phyloP scores from a whole-genome alignment of 2,113 vertebrate species.

The Nanger granti region DNA sequence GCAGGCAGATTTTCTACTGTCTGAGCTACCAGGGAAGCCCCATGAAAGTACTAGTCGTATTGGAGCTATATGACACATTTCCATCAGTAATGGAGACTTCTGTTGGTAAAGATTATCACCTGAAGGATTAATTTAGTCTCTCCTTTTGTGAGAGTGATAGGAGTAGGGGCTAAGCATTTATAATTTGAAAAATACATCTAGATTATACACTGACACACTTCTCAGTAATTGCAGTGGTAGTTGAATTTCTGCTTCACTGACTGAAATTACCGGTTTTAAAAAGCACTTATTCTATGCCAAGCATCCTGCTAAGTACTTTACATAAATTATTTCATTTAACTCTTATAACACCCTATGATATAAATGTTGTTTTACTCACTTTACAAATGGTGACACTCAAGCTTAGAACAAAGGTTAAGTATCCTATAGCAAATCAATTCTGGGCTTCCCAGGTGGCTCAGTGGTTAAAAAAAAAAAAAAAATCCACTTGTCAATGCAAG shows the following conservation, averaged over 20 bases:
- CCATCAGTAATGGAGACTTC: not conserved
- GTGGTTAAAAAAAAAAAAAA: not conserved
- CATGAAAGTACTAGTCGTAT: accelerated
- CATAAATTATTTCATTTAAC: not conserved
- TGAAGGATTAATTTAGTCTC: not conserved
- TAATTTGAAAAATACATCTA: not conserved
- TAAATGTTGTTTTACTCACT: not conserved
- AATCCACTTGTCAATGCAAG: not conserved
- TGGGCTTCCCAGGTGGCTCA: not conserved
- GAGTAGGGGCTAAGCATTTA: not conserved
- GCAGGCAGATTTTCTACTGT: not conserved
- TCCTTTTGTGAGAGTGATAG: not conserved
- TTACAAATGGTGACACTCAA: not conserved
- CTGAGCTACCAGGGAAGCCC: not conserved
- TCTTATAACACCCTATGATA: not conserved
- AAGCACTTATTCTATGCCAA: not conserved
- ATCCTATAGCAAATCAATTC: not conserved
- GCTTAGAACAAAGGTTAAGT: not conserved
- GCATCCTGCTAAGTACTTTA: not conserved
- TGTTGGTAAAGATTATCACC: not conserved
- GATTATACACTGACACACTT: not conserved
- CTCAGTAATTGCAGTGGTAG: not conserved
- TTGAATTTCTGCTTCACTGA: not conserved
- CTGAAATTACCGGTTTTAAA: not conserved
- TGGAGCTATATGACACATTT: not conserved